Evolutionary conservation across 2,888 invertebrate genomes (phyloP), one percentile per base, ranked within the genome.

Genomic region (Dioctria rufipes): DNA sequence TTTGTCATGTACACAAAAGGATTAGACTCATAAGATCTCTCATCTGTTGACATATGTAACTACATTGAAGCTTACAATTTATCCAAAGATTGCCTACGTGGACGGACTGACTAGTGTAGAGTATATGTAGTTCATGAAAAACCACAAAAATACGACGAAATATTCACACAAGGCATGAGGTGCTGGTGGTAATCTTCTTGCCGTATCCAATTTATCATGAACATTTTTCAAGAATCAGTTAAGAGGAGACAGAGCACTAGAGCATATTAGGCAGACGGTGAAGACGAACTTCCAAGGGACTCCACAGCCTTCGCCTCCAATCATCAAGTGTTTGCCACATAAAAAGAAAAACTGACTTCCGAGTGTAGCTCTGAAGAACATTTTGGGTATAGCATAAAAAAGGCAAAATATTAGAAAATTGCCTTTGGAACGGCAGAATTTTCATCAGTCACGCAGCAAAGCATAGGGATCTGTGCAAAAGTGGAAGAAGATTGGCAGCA

Each of bases 131-230:
- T 65, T 42, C 40, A 65, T 65, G 11, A 40, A n/a, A 65, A 65
- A 0, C 65, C 65, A 65, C 40, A 65, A 65, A 65, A 42, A 25
- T 25, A 25, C 25, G 25, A 25, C 25, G 25, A 25, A 25, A 25
- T 25, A 25, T 25, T 25, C 25, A 25, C 25, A 25, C 25, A 25
- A 25, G 25, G 25, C 25, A 25, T 25, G 25, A 25, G 0, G 25
- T 25, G 25, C 65, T 40, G 40, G 11, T 42, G n/a, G 65, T 65
- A 65, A n/a, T 65, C 65, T 65, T 42, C 39, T 65, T n/a, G 65
- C n/a, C 65, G 40, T 65, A 42, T 65, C 42, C 65, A 65, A 65
- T 65, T 65, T 65, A 9, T 37, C 40, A 65, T 63, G 42, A 65
- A 65, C 25, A 25, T 25, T 25, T 25, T 25, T 25, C 25, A 25